phyloP scores from a whole-genome alignment of 2,113 vertebrate species.

The Ictalurus punctatus region DNA sequence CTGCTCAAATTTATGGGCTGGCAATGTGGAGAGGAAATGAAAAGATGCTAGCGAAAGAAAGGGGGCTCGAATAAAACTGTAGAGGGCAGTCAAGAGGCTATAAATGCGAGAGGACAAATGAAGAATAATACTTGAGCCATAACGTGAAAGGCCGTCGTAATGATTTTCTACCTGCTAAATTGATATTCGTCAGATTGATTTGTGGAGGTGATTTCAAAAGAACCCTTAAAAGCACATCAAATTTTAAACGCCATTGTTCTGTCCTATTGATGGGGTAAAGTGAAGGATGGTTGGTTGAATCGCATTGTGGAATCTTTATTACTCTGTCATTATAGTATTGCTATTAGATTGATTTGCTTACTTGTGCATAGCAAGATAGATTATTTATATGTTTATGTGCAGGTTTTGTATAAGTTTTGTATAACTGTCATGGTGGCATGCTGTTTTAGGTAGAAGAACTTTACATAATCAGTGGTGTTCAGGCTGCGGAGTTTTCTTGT shows the following conservation, averaged over 20 bases:
- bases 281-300: constrained; percentile 3
- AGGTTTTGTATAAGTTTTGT: neutral
- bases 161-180: constrained; percentile 15
- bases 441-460: neutral
- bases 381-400: neutral
- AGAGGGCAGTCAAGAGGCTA: constrained; percentile 54
- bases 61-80: constrained; percentile 20
- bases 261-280: constrained; percentile 14
- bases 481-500: neutral
- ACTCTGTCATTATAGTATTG: constrained; percentile 9
- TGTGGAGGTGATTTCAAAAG: constrained; percentile 21
- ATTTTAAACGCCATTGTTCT: neutral
- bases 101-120: constrained; percentile 48
- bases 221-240: constrained; percentile 29
- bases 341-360: constrained; percentile 10
- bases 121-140: constrained; percentile 33
- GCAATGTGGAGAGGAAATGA: neutral
- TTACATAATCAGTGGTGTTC: neutral
- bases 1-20: constrained; percentile 41
- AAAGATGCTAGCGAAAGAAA: neutral
- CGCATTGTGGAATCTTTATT: neutral
- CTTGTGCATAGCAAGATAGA: neutral
- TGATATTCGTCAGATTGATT: constrained; percentile 34
- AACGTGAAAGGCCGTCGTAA: constrained; percentile 25
- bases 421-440: no score